Evolutionary conservation across 30 jellyfish, hydroid and myxozoan species (phyloP), one percentile per base, ranked within the genome.

Genomic region (Aurelia sp.): DNA sequence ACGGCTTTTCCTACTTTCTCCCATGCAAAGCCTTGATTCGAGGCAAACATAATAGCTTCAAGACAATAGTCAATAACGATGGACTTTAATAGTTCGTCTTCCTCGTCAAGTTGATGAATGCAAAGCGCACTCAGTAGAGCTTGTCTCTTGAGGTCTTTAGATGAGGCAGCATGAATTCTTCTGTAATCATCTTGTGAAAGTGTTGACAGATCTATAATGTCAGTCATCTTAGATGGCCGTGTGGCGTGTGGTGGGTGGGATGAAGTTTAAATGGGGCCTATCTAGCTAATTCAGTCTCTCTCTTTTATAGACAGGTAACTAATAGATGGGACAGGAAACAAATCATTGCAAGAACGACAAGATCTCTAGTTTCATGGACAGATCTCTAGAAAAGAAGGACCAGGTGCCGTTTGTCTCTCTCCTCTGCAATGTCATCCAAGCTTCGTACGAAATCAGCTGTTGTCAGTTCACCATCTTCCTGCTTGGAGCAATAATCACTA

Each of bases 21-120:
- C 92, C 92, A 82, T 17, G 81, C 21, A 44, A 82, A 82, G 58
- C 92, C 92, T 33, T 70, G 85, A 17, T 40, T 62, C 15, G 92
- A 31, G 4, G 79, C 70, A 57, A 68, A 70, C 10, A 30, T 18
- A 33, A 82, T 70, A 8, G 66, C 73, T 12, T 60, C 92, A 22
- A 82, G 72, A 65, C 79, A 70, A 37, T 30, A 82, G 40, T 82
- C 85, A 11, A 82, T 8, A 13, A 66, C 33, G 10, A 82, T 58
- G 50, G 85, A 23, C 27, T 53, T 67, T 60, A 85, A 35, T 19
- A 70, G 62, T 20, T 82, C 92, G 12, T 60, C 71, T 58, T 82
- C 92, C 55, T 82, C 79, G 52, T 72, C 77, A 19, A 82, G 3
- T 10, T 57, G 33, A 10, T 40, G 30, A 62, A 82, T 82, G 18